A percentile compares a stretch with the other conserved stretches of the same genome.
These are phyloP conservation scores for Hipposideros armiger DNA, from an alignment of 2,113 vertebrate species.

Conservation along the genomic window DNA sequence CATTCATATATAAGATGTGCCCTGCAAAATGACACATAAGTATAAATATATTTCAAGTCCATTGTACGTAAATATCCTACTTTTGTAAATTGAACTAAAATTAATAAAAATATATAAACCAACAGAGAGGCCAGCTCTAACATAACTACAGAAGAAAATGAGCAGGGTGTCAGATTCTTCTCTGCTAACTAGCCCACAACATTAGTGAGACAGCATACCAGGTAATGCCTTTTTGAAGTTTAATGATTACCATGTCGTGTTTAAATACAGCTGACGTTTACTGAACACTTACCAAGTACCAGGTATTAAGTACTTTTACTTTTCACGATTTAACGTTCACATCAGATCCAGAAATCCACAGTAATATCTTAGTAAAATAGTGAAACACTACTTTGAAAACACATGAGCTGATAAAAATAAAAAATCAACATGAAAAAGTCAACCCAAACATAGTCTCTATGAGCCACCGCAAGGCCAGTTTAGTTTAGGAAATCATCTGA, in stretches of 20 bases:
- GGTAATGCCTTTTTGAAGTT: conserved; percentile 16
- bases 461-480: not conserved
- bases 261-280: conserved; percentile 39
- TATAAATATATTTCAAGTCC: conserved; percentile 27
- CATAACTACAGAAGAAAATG: conserved; percentile 9
- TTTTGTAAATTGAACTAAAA: conserved; percentile 64
- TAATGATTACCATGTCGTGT: not conserved
- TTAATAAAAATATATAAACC: conserved; percentile 41
- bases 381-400: conserved; percentile 33
- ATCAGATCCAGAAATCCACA: conserved; percentile 29
- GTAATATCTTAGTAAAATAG: conserved; percentile 28
- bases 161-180: not conserved
- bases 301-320: conserved; percentile 47
- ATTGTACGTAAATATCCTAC: conserved; percentile 9
- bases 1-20: not conserved
- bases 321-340: conserved; percentile 28
- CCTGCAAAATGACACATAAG: conserved; percentile 20
- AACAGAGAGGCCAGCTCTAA: not conserved
- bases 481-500: not conserved
- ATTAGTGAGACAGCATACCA: not conserved
- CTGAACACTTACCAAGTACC: not conserved
- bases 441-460: not conserved
- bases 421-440: conserved; percentile 25
- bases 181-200: not conserved
- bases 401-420: not conserved